Base-by-base conservation (phyloP, 2,113 vertebrate genomes). In the Coreoperca whiteheadi region DNA sequence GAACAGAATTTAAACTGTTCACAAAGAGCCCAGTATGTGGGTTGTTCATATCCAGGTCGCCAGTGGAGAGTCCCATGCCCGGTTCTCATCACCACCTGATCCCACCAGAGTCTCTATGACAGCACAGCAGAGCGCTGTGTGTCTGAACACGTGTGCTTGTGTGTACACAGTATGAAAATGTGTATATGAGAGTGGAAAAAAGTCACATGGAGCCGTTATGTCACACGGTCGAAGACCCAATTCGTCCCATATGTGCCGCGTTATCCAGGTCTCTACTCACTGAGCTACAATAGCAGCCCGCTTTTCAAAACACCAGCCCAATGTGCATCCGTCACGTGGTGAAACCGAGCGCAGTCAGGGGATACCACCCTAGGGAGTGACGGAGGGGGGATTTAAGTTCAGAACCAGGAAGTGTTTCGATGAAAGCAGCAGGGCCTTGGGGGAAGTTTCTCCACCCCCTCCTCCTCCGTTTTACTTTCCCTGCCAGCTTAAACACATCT, bases 401-500 rank as follows among this genome's bases (percentile, higher is more conserved):
- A 89, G 68, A 87, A 89, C 83, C 87, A 92, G 94, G 92, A 94
- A 94, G 90, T 91, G 88, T 86, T 91, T 90, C 14, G 63, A 88
- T 91, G 88, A 92, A 88, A 89, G 85, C 82, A 74, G 81, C 74
- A 48, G 73, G 54, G 81, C 83, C 83, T 77, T 77, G 69, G 73
- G 82, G 74, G 48, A 56, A 60, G 80, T 77, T 76, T 75, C 82
- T 77, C 73, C 77, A 50, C 65, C 77, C 77, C 74, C 79, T 84
- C 82, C 87, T 82, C 84, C 88, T 82, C 63, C 73, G 51, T 81
- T 83, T 85, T 65, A 51, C 83, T 88, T 88, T 91, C 74, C 59
- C 64, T 90, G 90, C 91, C 89, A 94, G 84, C 82, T 92, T 87
- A 91, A 91, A 94, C 92, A 95, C 93, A 93, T 95, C 89, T 94